Evolutionary conservation across 2,888 invertebrate genomes (phyloP).

Genomic region (Rambutsinella grinnellia): DNA sequence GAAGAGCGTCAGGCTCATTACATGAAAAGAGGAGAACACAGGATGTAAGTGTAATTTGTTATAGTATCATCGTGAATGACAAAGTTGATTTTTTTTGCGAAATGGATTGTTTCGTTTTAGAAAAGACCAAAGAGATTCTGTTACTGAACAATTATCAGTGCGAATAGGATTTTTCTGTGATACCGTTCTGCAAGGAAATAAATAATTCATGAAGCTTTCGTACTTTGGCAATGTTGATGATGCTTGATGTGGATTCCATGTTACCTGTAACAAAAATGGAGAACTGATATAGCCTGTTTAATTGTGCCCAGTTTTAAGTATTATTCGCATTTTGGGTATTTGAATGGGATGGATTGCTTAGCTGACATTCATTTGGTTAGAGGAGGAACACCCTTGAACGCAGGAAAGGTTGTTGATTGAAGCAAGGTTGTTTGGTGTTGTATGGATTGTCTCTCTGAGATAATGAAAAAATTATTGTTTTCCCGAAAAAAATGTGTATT

Average conservation of each 20-base stretch:
- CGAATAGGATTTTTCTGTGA: not conserved
- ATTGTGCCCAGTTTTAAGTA: not conserved
- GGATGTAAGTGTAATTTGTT: constrained; percentile 38
- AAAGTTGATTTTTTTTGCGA: constrained; percentile 11
- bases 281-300: not conserved
- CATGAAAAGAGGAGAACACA: constrained; percentile 4
- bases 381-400: constrained; percentile 50
- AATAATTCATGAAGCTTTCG: not conserved
- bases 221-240: not conserved
- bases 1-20: not conserved
- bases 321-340: not conserved
- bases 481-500: not conserved
- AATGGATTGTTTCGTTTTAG: not conserved
- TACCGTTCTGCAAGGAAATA: not conserved
- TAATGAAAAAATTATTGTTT: constrained; percentile 7
- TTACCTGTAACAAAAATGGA: not conserved
- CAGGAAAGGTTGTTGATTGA: constrained; percentile 40
- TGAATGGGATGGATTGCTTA: not conserved
- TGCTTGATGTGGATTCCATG: not conserved
- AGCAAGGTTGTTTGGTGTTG: constrained; percentile 29
- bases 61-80: not conserved
- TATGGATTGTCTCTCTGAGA: not conserved
- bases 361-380: constrained; percentile 27
- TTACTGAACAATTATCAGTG: no score
- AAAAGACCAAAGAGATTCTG: no score